These are phyloP conservation scores for Hydrolagus colliei DNA, from an alignment of 2,797 vertebrate species.

Conservation along the genomic window DNA sequence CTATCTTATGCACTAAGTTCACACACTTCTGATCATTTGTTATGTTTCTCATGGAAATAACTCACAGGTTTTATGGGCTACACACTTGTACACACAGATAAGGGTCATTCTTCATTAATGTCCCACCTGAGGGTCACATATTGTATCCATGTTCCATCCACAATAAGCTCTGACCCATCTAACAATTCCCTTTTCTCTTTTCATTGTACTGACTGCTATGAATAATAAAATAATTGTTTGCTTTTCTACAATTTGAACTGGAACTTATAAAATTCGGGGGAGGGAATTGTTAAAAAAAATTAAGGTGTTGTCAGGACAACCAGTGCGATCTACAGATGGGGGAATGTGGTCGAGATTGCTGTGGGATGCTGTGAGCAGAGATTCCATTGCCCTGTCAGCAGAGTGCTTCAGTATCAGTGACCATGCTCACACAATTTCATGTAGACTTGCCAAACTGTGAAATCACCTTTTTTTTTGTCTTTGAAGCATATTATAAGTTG, in stretches of 20 bases:
- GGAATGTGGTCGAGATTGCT: background rate
- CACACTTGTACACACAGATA: background rate
- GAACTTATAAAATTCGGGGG: background rate
- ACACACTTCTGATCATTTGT: conserved; percentile 59
- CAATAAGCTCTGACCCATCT: background rate
- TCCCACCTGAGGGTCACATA: background rate
- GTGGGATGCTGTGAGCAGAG: background rate
- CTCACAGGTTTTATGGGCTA: background rate
- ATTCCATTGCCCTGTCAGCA: conserved; percentile 7
- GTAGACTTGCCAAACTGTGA: background rate
- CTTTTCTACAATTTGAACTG: background rate
- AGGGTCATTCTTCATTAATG: background rate
- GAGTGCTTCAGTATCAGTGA: background rate
- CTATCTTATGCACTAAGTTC: conserved; percentile 25
- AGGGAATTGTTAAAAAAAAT: background rate
- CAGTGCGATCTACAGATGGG: background rate
- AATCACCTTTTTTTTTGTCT: background rate
- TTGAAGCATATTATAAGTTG: conserved; percentile 10
- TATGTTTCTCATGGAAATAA: conserved; percentile 75
- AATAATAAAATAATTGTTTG: background rate
- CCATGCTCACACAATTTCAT: background rate
- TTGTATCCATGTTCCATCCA: background rate
- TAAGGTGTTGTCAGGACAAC: background rate
- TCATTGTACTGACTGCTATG: background rate
- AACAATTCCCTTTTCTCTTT: background rate